Base-by-base conservation (phyloP, 2,113 vertebrate genomes). In the Pedetes capensis region DNA sequence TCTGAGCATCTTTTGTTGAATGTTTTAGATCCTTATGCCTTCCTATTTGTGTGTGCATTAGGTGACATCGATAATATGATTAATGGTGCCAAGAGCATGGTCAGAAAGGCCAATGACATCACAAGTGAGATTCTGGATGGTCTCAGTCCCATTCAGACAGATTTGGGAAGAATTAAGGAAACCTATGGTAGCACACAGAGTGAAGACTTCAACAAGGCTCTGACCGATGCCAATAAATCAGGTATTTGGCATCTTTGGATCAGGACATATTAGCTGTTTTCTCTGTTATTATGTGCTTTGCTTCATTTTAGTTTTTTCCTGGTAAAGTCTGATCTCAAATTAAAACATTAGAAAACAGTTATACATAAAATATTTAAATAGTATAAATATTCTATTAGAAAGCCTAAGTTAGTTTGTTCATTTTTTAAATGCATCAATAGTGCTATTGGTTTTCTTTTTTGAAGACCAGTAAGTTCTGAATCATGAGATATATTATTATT, bases 31-130 rank as follows among this genome's bases (percentile, higher is more conserved):
- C 51, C 47, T 91, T 88, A 84, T 2, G 12, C 9, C 0, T 80
- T 20, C 3, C 14, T 95, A 51, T 97, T 17, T 97, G 3, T 97
- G 34, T 96, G n/a, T 91, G 34, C 88, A 75, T 97, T 97, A 99
- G 99, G 97, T 97, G 99, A 99, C 86, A 98, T 99, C 0, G 78
- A 88, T 12, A 63, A 66, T n/a, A 97, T 98, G 95, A 99, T 99
- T 66, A 97, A 78, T 2, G 97, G 85, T 12, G 99, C 99, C 63
- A 99, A 99, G 94, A 98, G 18, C 88, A 97, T 98, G 87, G 98
- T 99, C 39, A 97, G 96, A 85, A 96, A 92, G 29, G 99, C 99
- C 47, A 96, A 98, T 0, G 96, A 97, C 85, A 97, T 98, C 57
- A 98, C 99, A 5, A 83, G 42, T 2, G 75, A 96, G 51, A 98